Conservation (phyloP, 2,797 vertebrate species). For the Trematomus bernacchii region DNA sequence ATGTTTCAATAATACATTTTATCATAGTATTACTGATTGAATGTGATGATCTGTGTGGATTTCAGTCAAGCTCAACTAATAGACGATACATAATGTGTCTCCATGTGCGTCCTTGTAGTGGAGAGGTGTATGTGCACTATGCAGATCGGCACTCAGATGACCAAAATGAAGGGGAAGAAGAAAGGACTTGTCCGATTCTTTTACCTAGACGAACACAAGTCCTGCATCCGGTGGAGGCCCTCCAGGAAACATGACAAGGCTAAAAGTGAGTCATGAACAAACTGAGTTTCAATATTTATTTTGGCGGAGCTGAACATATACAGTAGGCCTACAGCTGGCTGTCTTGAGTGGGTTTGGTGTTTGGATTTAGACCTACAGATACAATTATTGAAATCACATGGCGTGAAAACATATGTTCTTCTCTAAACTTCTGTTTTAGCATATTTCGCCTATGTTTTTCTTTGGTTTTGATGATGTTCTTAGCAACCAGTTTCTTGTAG, state of each 20-base stretch:
- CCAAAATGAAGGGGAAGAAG: slow-evolving; percentile 94
- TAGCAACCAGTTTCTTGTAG: neutral
- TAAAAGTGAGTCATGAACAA: slow-evolving; percentile 90
- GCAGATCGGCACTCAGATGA: slow-evolving; percentile 94
- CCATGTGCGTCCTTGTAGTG: slow-evolving; percentile 82
- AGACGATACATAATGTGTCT: slow-evolving; percentile 5
- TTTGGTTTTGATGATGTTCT: neutral
- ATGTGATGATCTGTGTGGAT: neutral
- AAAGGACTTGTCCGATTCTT: slow-evolving; percentile 93
- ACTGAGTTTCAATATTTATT: neutral
- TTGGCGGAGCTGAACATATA: neutral
- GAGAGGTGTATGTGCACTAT: slow-evolving; percentile 96
- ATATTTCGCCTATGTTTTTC: neutral
- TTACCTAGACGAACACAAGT: slow-evolving; percentile 95
- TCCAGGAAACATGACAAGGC: slow-evolving; percentile 96
- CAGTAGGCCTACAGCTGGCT: neutral
- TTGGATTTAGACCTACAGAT: neutral
- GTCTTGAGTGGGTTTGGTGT: neutral
- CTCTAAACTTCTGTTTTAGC: neutral
- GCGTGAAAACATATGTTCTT: no score
- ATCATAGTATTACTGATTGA: neutral
- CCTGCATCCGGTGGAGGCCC: slow-evolving; percentile 95
- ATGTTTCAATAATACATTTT: neutral
- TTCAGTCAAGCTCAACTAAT: slow-evolving; percentile 8
- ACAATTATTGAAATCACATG: no score